phyloP scores from a whole-genome alignment of 1,140 invertebrate genomes.

The Kradibia gibbosae region DNA sequence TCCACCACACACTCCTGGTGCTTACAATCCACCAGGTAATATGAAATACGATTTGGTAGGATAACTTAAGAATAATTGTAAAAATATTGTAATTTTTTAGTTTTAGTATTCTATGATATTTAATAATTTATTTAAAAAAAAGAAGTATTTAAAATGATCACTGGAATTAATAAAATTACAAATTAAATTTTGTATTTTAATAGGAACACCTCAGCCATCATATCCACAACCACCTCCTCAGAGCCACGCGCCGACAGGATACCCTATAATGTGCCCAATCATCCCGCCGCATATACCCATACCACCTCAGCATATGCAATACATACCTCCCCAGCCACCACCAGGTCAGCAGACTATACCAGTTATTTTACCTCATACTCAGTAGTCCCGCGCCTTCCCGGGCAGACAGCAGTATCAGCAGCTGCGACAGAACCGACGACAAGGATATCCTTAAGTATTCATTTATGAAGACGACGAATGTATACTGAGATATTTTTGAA shows the following conservation, averaged over 20 bases:
- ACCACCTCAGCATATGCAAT: slow-evolving; percentile 72
- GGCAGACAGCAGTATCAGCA: slow-evolving; percentile 42
- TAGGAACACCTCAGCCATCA: slow-evolving; percentile 70
- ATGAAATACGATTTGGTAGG: neutral
- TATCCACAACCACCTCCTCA: slow-evolving; percentile 73
- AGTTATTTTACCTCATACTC: slow-evolving; percentile 72
- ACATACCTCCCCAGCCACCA: slow-evolving; percentile 73
- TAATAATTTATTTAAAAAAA: neutral
- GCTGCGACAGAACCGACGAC: slow-evolving; percentile 41
- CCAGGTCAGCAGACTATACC: slow-evolving; percentile 73
- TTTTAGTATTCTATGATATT: neutral
- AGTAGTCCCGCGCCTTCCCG: slow-evolving; percentile 62
- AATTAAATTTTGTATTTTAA: neutral
- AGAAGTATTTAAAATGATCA: neutral
- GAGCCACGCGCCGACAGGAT: slow-evolving; percentile 70
- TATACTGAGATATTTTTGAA: slow-evolving; percentile 34
- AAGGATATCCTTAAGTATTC: slow-evolving; percentile 46
- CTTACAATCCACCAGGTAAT: slow-evolving; percentile 74
- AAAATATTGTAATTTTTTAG: neutral
- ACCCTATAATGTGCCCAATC: slow-evolving; percentile 76
- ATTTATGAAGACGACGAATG: slow-evolving; percentile 31
- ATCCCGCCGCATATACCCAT: slow-evolving; percentile 74
- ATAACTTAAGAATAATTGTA: neutral
- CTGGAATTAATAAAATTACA: neutral
- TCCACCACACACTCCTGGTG: slow-evolving; percentile 75